A percentile compares a stretch with the other conserved stretches of the same genome.
Conservation (phyloP, 30 jellyfish, hydroid and myxozoan species). For the Aurelia aurita region DNA sequence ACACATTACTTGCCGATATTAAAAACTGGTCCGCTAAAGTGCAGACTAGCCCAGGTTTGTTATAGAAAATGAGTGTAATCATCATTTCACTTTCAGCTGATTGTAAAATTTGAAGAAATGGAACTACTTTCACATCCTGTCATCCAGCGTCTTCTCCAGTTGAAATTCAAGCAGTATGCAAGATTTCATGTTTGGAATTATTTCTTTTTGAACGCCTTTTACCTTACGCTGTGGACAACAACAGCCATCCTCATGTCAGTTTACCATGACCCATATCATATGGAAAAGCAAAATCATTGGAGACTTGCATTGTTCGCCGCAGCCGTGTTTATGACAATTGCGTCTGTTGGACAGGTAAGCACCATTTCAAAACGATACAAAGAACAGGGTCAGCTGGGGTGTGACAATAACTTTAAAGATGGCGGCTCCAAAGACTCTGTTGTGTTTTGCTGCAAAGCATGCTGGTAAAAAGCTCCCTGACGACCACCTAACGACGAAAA, state of each 20-base stretch:
- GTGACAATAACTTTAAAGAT: too few species aligned
- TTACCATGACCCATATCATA: not conserved
- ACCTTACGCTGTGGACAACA: slow-evolving; percentile 57
- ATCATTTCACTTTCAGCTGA: slow-evolving; percentile 58
- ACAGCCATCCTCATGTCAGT: slow-evolving; percentile 16
- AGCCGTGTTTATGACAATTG: slow-evolving; percentile 28
- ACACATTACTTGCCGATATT: too few species aligned
- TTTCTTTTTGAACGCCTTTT: slow-evolving; percentile 31
- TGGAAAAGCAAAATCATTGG: slow-evolving; percentile 26
- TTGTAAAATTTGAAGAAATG: slow-evolving; percentile 58
- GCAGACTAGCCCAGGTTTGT: too few species aligned
- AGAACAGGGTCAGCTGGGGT: too few species aligned
- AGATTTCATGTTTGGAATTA: not conserved
- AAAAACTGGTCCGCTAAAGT: too few species aligned
- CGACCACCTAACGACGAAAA: too few species aligned
- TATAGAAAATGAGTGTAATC: too few species aligned
- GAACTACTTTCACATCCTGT: slow-evolving; percentile 68
- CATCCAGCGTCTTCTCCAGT: slow-evolving; percentile 25
- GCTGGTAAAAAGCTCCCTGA: too few species aligned
- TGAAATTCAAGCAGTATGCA: slow-evolving; percentile 51
- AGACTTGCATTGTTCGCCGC: not conserved
- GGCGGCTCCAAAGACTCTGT: too few species aligned
- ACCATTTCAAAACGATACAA: too few species aligned
- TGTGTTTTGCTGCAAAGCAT: too few species aligned
- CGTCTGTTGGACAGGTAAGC: slow-evolving; percentile 52